Evolutionary conservation across 2,797 vertebrate species (phyloP), one percentile per base, ranked within the genome.

Genomic region (Phaenicophaeus curvirostris): DNA sequence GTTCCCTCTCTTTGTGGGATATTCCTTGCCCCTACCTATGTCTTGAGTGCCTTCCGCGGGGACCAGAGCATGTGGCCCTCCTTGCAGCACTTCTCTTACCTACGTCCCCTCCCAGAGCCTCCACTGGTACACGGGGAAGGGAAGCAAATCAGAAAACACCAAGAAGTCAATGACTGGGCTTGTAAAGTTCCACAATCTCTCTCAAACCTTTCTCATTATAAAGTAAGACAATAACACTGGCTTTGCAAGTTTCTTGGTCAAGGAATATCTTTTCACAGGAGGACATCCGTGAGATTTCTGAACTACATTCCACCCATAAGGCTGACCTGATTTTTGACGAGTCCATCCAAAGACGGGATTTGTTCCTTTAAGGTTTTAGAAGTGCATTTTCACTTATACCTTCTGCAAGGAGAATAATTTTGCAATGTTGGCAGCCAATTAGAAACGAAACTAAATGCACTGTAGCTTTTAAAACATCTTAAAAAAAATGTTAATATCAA

Each of bases 381-480:
- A 93, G 18, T 27, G 24, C 41, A 42, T 83, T 95, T 69, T 79
- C 68, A 87, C 17, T 30, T 30, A 83, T 37, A 61, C 46, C 58
- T 89, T 61, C 85, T 31, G 20, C 31, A n/a, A 81, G 61, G 31
- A 92, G 48, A 58, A 87, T 39, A 8, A 13, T 81, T 93, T 65
- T 71, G 65, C 66, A 80, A 67, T 5, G 86, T 18, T 55, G 94
- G 78, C 92, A 96, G 95, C 63, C 92, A 96, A 96, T 96, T 89
- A 97, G 83, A 94, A 97, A 93, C 80, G 23, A 75, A 80, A 87
- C 78, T 80, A 96, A 97, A 96, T 94, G 90, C 86, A 87, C 94
- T 8, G 6, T 92, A 53, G 90, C 89, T 89, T 97, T 94, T 84
- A 96, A 90, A 96, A 91, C 82, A 90, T 85, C 58, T 69, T 9